Conservation (phyloP, 2,888 invertebrate species). For the Acleris laterana region DNA sequence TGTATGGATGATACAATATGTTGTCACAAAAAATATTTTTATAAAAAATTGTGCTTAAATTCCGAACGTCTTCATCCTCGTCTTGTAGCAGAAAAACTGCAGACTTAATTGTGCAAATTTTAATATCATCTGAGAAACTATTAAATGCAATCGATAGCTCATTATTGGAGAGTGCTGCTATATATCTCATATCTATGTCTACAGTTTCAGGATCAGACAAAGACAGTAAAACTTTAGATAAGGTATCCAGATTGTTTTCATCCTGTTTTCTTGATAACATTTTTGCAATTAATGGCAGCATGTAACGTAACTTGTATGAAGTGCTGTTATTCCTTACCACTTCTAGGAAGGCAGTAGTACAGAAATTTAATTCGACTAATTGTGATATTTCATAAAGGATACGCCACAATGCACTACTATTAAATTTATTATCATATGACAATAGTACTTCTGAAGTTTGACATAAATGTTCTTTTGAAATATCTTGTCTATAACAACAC, state of each 20-base stretch:
- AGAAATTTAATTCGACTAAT: constrained; percentile 45
- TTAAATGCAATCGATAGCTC: constrained; percentile 59
- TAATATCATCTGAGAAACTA: constrained; percentile 54
- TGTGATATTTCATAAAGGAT: constrained; percentile 63
- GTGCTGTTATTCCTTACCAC: constrained; percentile 44
- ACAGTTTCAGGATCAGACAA: constrained; percentile 61
- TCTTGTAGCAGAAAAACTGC: constrained; percentile 80
- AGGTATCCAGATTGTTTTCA: constrained; percentile 42
- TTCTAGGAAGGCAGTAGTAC: constrained; percentile 42
- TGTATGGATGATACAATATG: constrained; percentile 56
- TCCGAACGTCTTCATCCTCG: constrained; percentile 80
- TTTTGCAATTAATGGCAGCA: constrained; percentile 64
- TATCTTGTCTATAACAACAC: constrained; percentile 38
- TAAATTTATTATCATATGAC: constrained; percentile 48
- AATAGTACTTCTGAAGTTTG: constrained; percentile 54
- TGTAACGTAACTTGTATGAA: constrained; percentile 61
- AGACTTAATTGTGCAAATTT: constrained; percentile 63
- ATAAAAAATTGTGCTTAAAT: constrained; percentile 63
- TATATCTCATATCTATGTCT: constrained; percentile 70
- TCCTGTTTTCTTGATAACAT: constrained; percentile 43
- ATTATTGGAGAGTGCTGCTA: constrained; percentile 69
- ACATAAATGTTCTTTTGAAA: constrained; percentile 46
- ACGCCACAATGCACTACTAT: constrained; percentile 59
- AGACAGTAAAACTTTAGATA: constrained; percentile 55
- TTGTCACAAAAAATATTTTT: constrained; percentile 49